Evolutionary conservation across 2,888 invertebrate species (phyloP).

Genomic region (Cryptosula pallasiana): DNA sequence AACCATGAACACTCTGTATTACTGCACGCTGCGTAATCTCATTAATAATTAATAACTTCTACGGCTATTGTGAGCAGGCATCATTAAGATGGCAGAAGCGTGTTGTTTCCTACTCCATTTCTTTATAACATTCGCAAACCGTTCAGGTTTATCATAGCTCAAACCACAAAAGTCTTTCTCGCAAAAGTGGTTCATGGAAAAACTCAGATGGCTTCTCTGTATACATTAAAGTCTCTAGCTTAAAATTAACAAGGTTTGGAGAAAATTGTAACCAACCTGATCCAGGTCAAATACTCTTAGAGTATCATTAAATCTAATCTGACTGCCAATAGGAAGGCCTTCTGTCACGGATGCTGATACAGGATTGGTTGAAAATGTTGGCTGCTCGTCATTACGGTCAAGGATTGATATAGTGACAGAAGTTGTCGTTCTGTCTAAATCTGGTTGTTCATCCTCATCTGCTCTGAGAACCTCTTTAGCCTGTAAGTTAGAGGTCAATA

Average conservation of each 20-base stretch:
- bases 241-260: too few species aligned
- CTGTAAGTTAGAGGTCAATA: too few species aligned
- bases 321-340: constrained; percentile 13
- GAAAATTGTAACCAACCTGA: constrained; percentile 10
- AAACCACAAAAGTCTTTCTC: too few species aligned
- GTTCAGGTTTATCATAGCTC: too few species aligned
- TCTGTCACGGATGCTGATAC: neutral
- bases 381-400: constrained; percentile 7
- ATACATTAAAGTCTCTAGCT: too few species aligned
- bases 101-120: too few species aligned
- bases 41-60: constrained; percentile 2
- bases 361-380: neutral
- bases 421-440: neutral
- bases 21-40: neutral
- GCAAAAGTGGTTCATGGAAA: too few species aligned
- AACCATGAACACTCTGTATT: neutral
- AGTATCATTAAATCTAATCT: neutral
- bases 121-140: too few species aligned
- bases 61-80: too few species aligned
- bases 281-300: neutral
- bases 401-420: neutral
- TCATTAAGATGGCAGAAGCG: too few species aligned
- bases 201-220: too few species aligned
- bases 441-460: neutral
- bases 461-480: neutral